Percentiles rank a stretch among this genome's conserved stretches.
phyloP scores from a whole-genome alignment of 2,113 vertebrate genomes.

The Bathybates hornii region DNA sequence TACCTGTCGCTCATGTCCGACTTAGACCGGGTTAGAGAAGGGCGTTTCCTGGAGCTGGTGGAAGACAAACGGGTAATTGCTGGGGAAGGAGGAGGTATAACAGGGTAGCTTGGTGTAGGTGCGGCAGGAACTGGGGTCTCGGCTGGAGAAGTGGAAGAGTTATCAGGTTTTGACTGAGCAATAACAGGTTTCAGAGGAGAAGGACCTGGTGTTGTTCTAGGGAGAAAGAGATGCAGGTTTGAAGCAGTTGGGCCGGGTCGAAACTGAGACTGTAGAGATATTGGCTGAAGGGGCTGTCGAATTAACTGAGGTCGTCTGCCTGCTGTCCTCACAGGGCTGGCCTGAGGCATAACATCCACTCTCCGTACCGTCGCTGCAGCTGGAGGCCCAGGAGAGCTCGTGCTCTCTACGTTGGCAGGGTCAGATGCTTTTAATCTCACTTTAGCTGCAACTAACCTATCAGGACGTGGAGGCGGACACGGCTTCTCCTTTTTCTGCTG shows the following conservation, averaged over 20 bases:
- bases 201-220: neutral
- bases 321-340: constrained; percentile 11
- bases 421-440: constrained; percentile 36
- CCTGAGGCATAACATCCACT: constrained; percentile 84
- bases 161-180: constrained; percentile 6
- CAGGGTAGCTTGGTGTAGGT: neutral
- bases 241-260: constrained; percentile 8
- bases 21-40: constrained; percentile 72
- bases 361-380: constrained; percentile 74
- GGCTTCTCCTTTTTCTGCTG: constrained; percentile 12
- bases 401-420: neutral
- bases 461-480: neutral
- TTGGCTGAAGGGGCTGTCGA: constrained; percentile 37
- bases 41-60: constrained; percentile 67
- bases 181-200: constrained; percentile 46
- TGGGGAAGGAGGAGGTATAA: constrained; percentile 53
- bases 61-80: constrained; percentile 63
- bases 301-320: constrained; percentile 40
- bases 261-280: constrained; percentile 25
- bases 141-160: neutral
- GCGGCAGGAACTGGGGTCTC: neutral
- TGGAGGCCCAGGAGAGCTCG: constrained; percentile 9
- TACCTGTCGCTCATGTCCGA: constrained; percentile 73
- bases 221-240: constrained; percentile 18
- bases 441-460: constrained; percentile 28